A percentile compares a stretch with the other conserved stretches of the same genome.
Conservation (phyloP, 2,797 vertebrate genomes). For the Sebastes oblongus region DNA sequence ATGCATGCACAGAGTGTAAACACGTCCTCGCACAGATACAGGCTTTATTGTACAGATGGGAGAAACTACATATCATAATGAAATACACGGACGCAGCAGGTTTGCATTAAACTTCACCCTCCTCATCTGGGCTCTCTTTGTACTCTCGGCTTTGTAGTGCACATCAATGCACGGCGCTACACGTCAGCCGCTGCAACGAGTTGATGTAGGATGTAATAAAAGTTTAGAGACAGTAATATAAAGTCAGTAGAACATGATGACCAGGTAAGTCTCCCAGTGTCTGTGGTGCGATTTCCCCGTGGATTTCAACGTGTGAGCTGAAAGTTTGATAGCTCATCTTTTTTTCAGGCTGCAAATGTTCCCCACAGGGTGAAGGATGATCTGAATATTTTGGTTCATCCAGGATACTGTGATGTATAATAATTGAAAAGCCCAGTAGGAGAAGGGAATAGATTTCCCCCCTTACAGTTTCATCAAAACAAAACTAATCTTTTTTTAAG, state of each 20-base stretch:
- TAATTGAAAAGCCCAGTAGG: neutral
- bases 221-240: constrained; percentile 35
- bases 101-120: constrained; percentile 14
- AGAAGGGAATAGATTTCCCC: neutral
- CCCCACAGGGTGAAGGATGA: neutral
- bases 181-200: constrained; percentile 8
- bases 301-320: constrained; percentile 10
- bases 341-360: neutral
- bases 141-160: constrained; percentile 21
- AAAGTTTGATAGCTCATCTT: neutral
- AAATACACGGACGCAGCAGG: constrained; percentile 43
- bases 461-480: neutral
- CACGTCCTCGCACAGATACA: neutral
- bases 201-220: constrained; percentile 56
- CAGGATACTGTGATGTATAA: neutral
- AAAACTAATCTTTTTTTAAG: neutral
- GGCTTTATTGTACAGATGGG: constrained; percentile 50
- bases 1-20: neutral
- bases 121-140: constrained; percentile 39
- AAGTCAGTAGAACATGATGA: constrained; percentile 30
- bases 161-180: constrained; percentile 7
- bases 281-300: neutral
- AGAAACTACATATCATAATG: constrained; percentile 27
- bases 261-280: constrained; percentile 22
- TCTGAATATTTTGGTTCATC: neutral